Base-by-base conservation (phyloP, 2,113 vertebrate species). In the Panurus biarmicus region DNA sequence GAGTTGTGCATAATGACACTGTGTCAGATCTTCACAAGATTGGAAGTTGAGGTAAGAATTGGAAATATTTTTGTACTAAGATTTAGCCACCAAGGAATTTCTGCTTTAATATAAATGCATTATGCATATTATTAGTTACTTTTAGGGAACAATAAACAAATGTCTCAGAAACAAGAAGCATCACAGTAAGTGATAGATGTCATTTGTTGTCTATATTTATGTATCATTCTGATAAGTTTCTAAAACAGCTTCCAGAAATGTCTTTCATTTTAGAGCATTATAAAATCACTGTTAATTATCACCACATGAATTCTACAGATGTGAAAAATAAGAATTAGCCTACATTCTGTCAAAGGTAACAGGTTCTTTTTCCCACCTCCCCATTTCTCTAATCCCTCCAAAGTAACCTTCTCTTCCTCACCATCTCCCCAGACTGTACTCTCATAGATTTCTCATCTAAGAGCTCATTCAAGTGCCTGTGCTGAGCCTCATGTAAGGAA, bases 1-100 rank as follows among this genome's bases (percentile, higher is more conserved):
- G 98, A 97, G 22, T 94, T 99, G 8, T 97, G 98, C 15, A 35
- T 98, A 24, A 98, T 99, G 48, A 99, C 99, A 1, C 85, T 99
- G 73, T 98, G 98, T 94, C 99, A 99, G 97, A 95, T 98, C 31
- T 98, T 98, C 97, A 99, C 99, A 38, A 99, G 97, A 25, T 97
- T 99, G 28, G 98, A 99, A 97, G 98, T 99, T 54, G 99, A 99
- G 98, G 99, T 99, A 98, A 98, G 94, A 88, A 60, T 16, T 29
- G 35, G 22, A 86, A 86, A 72, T 81, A 44, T 4, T 51, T 77
- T 64, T 72, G 4, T 65, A 38, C 35, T 77, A 23, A 61, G 35
- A 60, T 89, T 45, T 40, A 87, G n/a, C 67, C 76, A 33, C 45
- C 12, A 57, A 19, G 28, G 40, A 56, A 40, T 54, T 67, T 66